Evolutionary conservation across 2,888 invertebrate genomes (phyloP).

Genomic region (Pandemis cinnamomeana): DNA sequence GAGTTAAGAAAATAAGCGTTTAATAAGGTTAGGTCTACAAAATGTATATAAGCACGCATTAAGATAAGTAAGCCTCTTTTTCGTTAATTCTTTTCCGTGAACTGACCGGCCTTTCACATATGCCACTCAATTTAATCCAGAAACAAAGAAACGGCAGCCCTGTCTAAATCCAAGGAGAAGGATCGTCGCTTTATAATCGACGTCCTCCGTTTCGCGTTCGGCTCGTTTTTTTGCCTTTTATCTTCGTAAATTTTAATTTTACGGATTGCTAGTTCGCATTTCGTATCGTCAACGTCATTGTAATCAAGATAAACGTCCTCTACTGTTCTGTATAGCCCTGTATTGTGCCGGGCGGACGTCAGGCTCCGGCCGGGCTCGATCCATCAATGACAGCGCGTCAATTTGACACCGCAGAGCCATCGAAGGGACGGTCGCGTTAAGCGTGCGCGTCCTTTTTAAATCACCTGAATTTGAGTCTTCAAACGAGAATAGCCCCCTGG

Average conservation of each 20-base stretch:
- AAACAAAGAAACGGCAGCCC: neutral
- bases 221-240: slow-evolving; percentile 49
- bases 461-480: slow-evolving; percentile 30
- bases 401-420: slow-evolving; percentile 58
- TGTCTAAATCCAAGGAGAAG: slow-evolving; percentile 45
- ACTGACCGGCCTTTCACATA: neutral
- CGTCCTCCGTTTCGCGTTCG: slow-evolving; percentile 46
- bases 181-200: slow-evolving; percentile 52
- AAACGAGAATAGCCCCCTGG: slow-evolving; percentile 3
- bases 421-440: slow-evolving; percentile 21
- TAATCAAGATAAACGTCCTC: slow-evolving; percentile 54
- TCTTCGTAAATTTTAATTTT: slow-evolving; percentile 65
- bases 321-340: slow-evolving; percentile 34
- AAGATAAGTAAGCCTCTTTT: no score
- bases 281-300: slow-evolving; percentile 50
- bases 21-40: no score
- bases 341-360: slow-evolving; percentile 29
- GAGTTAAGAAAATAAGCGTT: no score
- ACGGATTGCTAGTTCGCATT: slow-evolving; percentile 57
- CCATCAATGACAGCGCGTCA: slow-evolving; percentile 67
- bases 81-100: neutral
- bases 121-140: neutral
- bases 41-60: no score
- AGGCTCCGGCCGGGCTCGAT: slow-evolving; percentile 51
- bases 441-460: slow-evolving; percentile 17